phyloP scores from a whole-genome alignment of 2,888 invertebrate species.

The Drosophila ezoana region DNA sequence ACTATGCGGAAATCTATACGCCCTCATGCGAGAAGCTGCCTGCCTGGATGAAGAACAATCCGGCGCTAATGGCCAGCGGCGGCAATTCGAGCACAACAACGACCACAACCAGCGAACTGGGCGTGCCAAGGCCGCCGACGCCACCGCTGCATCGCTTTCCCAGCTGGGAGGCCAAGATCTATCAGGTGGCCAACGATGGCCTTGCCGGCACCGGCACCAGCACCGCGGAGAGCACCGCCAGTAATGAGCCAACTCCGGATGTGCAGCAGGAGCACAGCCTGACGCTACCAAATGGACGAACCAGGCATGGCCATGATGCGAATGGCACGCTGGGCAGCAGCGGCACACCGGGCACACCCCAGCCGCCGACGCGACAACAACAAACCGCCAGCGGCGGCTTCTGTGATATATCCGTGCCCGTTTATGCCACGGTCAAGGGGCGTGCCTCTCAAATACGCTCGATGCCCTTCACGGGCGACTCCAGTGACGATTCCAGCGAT shows the following conservation, averaged over 20 bases:
- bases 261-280: conserved; percentile 59
- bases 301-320: conserved; percentile 64
- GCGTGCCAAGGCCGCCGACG: conserved; percentile 90
- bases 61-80: conserved; percentile 85
- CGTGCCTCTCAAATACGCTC: conserved; percentile 98
- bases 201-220: conserved; percentile 82
- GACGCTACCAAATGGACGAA: conserved; percentile 71
- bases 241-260: conserved; percentile 59
- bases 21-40: conserved; percentile 92
- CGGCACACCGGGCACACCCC: conserved; percentile 80
- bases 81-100: conserved; percentile 86
- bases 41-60: conserved; percentile 86
- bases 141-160: conserved; percentile 96
- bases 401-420: conserved; percentile 96
- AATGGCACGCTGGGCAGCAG: conserved; percentile 78
- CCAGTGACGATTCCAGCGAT: conserved; percentile 97
- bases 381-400: conserved; percentile 90
- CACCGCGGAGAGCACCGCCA: conserved; percentile 58
- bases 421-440: conserved; percentile 98
- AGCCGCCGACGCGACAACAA: conserved; percentile 83
- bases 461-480: conserved; percentile 97
- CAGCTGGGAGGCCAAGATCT: conserved; percentile 98
- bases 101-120: conserved; percentile 82
- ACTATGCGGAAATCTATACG: conserved; percentile 97
- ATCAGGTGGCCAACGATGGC: conserved; percentile 91